Base-by-base conservation (phyloP, 2,797 vertebrate genomes). In the Rhinoraja longicauda region DNA sequence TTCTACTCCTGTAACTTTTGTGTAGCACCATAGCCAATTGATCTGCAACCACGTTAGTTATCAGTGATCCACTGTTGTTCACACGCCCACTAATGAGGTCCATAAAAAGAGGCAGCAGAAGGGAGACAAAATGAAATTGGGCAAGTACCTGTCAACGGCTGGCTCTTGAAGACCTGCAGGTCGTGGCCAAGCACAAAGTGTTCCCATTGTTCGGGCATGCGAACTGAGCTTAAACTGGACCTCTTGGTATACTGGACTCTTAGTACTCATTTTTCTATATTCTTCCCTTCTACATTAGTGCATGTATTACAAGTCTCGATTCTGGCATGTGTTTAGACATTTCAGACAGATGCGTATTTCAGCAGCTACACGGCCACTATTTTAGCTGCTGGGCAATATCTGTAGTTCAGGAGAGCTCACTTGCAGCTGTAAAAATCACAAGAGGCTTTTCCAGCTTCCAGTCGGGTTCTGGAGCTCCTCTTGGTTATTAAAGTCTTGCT, bases 401-500 rank as follows among this genome's bases (percentile, higher is more conserved):
- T 57, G 21, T 53, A 57, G 45, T 82, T 82, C 24, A 82, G 79
- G 45, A 57, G 79, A 82, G 79, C 79, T 59, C 79, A 57, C 9
- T 7, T 81, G 10, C 53, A 12, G 78, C 79, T 82, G 45, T 59
- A 29, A 24, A 82, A 24, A 53, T 82, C 45, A 13, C 7, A 59
- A 59, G 57, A 82, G 57, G 0, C 79, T 59, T 59, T 57, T 57
- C 45, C 45, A 82, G 79, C 53, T 82, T 82, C 45, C n/a, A 67
- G 7, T 70, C 86, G 1, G 26, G 64, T n/a, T 88, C 84, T 62
- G 5, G 29, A 90, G 62, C 62, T 90, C 70, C 29, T 70, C 64
- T 90, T 36, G 86, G 12, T 90, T 90, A 90, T 64, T 70, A 67
- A 13, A 90, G 62, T 70, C n/a, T 88, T 88, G 84, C 62, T 64